These are phyloP conservation scores for Enteromius mattozi DNA, from an alignment of 2,797 vertebrate species.

Conservation along the genomic window DNA sequence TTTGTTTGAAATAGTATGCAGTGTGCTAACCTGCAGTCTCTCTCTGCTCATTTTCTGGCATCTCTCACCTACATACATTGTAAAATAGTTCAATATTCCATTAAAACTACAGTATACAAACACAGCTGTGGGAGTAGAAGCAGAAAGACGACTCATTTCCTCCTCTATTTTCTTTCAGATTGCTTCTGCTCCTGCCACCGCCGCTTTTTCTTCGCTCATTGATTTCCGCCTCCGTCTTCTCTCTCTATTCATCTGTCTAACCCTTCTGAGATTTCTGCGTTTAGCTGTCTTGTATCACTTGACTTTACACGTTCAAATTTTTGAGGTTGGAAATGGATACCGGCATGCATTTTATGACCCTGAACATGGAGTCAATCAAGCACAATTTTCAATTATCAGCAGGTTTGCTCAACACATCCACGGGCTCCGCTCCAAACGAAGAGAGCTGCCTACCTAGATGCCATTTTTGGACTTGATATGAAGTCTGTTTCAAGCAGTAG, in stretches of 20 bases:
- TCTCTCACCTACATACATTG: not conserved
- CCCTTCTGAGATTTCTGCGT: conserved; percentile 6
- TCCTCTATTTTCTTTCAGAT: conserved; percentile 17
- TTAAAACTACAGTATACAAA: not conserved
- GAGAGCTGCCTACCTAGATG: not conserved
- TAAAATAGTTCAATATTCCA: conserved; percentile 10
- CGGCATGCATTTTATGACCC: not conserved
- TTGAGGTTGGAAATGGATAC: conserved; percentile 2
- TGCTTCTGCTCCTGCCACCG: not conserved
- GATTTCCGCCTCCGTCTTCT: conserved; percentile 9
- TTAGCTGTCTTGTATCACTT: conserved; percentile 11
- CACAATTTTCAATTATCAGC: not conserved
- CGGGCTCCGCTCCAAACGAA: not conserved
- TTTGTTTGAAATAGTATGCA: not conserved
- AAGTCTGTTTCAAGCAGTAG: not conserved
- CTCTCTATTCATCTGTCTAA: not conserved
- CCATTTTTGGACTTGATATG: not conserved
- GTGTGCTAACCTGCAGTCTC: not conserved
- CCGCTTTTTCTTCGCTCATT: conserved; percentile 11
- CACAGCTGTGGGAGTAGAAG: conserved; percentile 1
- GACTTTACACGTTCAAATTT: conserved; percentile 1
- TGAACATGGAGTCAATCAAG: conserved; percentile 1
- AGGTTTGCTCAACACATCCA: fast-evolving
- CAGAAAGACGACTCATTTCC: not conserved
- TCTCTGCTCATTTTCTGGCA: not conserved